A percentile compares a stretch with the other conserved stretches of the same genome.
These are phyloP conservation scores for Kryptolebias ocellatus DNA, from an alignment of 2,797 vertebrate genomes.

Conservation along the genomic window DNA sequence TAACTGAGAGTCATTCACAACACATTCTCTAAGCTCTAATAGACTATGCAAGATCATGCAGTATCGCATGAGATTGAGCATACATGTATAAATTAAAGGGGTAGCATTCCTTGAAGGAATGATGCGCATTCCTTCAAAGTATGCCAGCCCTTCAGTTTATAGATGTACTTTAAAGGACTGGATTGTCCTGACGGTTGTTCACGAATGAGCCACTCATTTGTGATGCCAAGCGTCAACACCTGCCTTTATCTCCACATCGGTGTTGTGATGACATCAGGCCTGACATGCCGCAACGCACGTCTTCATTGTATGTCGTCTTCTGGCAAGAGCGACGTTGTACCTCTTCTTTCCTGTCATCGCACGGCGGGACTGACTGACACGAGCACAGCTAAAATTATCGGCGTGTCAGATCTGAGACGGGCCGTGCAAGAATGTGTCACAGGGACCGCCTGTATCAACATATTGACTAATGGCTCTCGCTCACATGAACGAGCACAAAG, in stretches of 20 bases:
- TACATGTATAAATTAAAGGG: too few relatives aligned
- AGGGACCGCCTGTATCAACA: constrained; percentile 65
- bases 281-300: constrained; percentile 21
- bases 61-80: too few relatives aligned
- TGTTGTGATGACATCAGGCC: constrained; percentile 13
- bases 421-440: constrained; percentile 59
- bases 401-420: constrained; percentile 49
- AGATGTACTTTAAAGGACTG: too few relatives aligned
- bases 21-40: too few relatives aligned
- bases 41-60: too few relatives aligned
- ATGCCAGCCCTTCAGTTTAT: too few relatives aligned
- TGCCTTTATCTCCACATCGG: constrained; percentile 2
- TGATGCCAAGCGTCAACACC: neutral
- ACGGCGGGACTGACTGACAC: constrained; percentile 33
- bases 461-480: constrained; percentile 46
- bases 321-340: constrained; percentile 23
- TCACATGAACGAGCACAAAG: constrained; percentile 24
- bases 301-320: constrained; percentile 12
- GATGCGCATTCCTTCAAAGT: too few relatives aligned
- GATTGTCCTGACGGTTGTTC: neutral
- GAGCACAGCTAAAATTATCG: constrained; percentile 59
- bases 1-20: too few relatives aligned
- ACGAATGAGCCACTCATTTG: neutral
- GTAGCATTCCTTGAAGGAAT: too few relatives aligned
- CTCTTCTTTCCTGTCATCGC: constrained; percentile 31